Base-by-base conservation (phyloP, 2,113 vertebrate species). In the Silurus glanis region DNA sequence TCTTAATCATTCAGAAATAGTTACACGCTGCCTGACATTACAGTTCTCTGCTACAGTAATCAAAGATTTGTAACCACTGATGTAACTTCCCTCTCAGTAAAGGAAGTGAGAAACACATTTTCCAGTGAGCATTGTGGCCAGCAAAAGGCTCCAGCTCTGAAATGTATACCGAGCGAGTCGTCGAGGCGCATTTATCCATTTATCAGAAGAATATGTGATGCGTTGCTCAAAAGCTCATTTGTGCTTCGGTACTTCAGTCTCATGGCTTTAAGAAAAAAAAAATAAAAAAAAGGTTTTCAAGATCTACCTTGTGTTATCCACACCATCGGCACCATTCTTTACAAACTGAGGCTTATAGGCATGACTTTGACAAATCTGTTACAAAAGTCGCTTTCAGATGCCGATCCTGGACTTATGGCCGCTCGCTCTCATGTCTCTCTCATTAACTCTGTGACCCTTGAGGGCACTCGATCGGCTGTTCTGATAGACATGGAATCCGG, bases 401-500 rank as follows among this genome's bases (percentile, higher is more conserved):
- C 9, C 6, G 19, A 14, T 58, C 61, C 80, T 49, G 9, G 21
- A 74, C 10, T 74, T 25, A 84, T 59, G 19, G 69, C 55, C 5
- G 14, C 55, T 61, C 21, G 12, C 49, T 6, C 56, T 76, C 72
- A 64, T 16, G 9, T 69, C n/a, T 71, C 80, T 72, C 80, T 83
- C 6, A 16, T 76, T 21, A 28, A 58, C 84, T 83, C 56, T 5
- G 25, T 28, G 61, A 82, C 56, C 37, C 59, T 83, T 49, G 16
- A 67, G 37, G 47, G 37, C 85, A 61, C 66, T 74, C 58, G 28
- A 71, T 82, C 23, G 21, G 62, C 67, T 58, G 23, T 53, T 64
- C 79, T 49, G 25, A 76, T 62, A 56, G 66, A 71, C 47, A 12
- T 69, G 37, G 66, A 89, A 83, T 87, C 74, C 9, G 23, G 9